phyloP scores from a whole-genome alignment of 2,797 vertebrate species.

The Eulemur rubriventer region DNA sequence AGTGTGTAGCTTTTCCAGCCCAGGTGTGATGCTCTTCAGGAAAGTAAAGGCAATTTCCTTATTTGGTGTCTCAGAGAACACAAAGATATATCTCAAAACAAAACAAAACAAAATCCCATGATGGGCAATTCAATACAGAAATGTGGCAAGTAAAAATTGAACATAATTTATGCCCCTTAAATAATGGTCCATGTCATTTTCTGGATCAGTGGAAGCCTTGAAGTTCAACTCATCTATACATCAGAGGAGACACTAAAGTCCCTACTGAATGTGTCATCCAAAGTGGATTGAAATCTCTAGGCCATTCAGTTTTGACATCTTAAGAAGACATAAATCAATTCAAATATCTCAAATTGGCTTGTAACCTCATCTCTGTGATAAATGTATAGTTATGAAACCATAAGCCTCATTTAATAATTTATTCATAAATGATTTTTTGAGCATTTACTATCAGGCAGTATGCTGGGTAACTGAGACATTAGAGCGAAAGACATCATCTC shows the following conservation, averaged over 20 bases:
- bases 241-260: not conserved
- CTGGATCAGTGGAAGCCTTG: not conserved
- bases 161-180: not conserved
- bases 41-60: not conserved
- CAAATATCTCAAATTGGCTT: not conserved
- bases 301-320: not conserved
- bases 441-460: not conserved
- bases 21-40: not conserved
- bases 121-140: not conserved
- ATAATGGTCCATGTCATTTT: not conserved
- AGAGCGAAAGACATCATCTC: not conserved
- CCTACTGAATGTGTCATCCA: not conserved
- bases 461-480: not conserved
- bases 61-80: not conserved
- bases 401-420: not conserved
- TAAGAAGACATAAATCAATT: not conserved
- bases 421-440: not conserved
- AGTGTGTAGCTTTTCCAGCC: not conserved
- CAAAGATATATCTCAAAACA: not conserved
- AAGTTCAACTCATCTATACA: not conserved
- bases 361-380: not conserved
- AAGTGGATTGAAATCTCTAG: not conserved
- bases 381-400: not conserved
- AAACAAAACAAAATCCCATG: not conserved
- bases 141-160: not conserved